Evolutionary conservation across 2,797 vertebrate species (phyloP).

Genomic region (Urophycis tenuis): DNA sequence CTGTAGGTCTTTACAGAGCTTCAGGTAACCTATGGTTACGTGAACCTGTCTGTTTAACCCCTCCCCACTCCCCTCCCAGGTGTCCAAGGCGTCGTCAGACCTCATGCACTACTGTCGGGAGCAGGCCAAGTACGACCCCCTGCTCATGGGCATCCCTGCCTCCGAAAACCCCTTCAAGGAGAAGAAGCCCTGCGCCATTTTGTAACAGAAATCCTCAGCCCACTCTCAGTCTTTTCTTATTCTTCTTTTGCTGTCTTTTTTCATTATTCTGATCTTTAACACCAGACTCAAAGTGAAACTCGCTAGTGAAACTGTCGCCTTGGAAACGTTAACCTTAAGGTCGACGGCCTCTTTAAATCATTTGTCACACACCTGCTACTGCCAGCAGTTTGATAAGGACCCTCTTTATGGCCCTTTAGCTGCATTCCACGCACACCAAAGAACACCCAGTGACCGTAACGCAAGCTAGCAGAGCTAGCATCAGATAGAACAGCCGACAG

Average conservation of each 20-base stretch:
- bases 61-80: slow-evolving; percentile 56
- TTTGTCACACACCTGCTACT: no score
- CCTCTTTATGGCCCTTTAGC: no score
- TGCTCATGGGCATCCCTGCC: slow-evolving; percentile 84
- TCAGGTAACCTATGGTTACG: not conserved
- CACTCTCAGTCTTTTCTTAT: not conserved
- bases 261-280: not conserved
- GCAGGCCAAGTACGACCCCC: slow-evolving; percentile 82
- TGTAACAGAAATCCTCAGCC: not conserved
- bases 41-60: not conserved
- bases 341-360: no score
- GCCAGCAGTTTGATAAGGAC: no score
- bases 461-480: no score
- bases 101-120: slow-evolving; percentile 92
- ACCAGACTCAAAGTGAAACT: not conserved
- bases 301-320: slow-evolving; percentile 43
- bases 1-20: not conserved
- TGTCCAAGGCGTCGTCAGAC: slow-evolving; percentile 90
- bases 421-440: no score
- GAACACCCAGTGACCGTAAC: no score
- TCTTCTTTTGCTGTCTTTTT: not conserved
- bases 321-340: slow-evolving; percentile 20
- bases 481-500: no score
- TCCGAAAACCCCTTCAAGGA: slow-evolving; percentile 98
- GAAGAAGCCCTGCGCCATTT: slow-evolving; percentile 86